Base-by-base conservation (phyloP, 2,888 invertebrate genomes). In the Cryptophagus acutangulus region DNA sequence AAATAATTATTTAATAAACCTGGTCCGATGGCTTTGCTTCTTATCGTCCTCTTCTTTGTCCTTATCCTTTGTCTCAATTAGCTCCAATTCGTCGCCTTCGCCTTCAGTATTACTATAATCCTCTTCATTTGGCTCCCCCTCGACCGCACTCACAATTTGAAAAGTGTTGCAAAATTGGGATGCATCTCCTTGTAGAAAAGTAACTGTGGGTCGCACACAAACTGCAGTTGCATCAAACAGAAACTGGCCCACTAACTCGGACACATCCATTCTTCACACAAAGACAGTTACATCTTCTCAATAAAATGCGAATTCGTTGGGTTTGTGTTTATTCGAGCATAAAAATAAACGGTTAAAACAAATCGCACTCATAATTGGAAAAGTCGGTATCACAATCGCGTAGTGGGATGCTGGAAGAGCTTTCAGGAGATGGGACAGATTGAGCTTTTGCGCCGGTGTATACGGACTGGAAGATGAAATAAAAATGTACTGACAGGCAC, bases 81-180 rank as follows among this genome's bases (percentile, higher is more conserved):
- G 28, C 49, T 10, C n/a, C n/a, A n/a, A n/a, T n/a, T n/a, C n/a
- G n/a, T 45, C 50, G 10, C 43, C 46, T 24, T 48, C 46, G 16
- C 49, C 48, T 8, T 39, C 41, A 25, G 33, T 31, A 9, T 50
- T 49, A 12, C 40, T 45, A 15, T 30, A 42, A 17, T 43, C 40
- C 13, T 46, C 30, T 3, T 36, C 40, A 3, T 16, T 24, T 20
- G n/a, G 24, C n/a, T 20, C n/a, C n/a, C 24, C 6, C 24, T 20
- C 6, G 24, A n/a, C 6, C 24, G 6, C 24, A 8, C 24, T 8
- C 24, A 20, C 24, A 20, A 20, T 8, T n/a, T 20, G 24, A 20
- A 6, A 20, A 20, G 6, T n/a, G n/a, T n/a, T n/a, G n/a, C n/a
- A n/a, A n/a, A n/a, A n/a, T n/a, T n/a, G n/a, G n/a, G n/a, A n/a